Conservation (phyloP, 2,888 invertebrate genomes). For the Drosophila infuscata region DNA sequence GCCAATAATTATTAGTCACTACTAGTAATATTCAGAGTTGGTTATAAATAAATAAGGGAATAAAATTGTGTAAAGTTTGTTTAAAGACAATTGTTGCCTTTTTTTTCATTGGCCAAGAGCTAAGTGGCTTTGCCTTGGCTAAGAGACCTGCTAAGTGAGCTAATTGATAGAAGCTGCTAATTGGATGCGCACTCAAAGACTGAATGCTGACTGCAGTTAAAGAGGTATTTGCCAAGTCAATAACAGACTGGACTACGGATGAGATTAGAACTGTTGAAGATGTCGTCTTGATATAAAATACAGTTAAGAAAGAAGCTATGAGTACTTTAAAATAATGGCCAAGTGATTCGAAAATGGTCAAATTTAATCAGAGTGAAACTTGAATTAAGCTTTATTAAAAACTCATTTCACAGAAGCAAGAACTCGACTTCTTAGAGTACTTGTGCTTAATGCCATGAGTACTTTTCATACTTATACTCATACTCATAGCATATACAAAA, state of each 20-base stretch:
- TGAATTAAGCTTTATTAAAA: not conserved
- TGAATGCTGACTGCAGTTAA: not conserved
- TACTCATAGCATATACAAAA: not conserved
- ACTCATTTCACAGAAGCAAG: not conserved
- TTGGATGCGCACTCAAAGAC: not conserved
- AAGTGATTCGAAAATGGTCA: not conserved
- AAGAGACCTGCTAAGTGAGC: not conserved
- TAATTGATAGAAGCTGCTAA: not conserved
- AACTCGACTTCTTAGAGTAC: not conserved
- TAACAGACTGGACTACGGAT: not conserved
- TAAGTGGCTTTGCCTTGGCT: not conserved
- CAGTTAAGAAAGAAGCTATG: not conserved
- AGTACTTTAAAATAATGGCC: not conserved
- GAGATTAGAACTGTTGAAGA: not conserved
- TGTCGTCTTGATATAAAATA: not conserved
- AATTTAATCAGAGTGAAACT: not conserved
- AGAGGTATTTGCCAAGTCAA: not conserved
- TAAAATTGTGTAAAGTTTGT: not conserved
- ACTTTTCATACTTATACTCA: not conserved
- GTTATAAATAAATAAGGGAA: not conserved
- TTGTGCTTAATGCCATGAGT: not conserved
- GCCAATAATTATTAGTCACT: not conserved
- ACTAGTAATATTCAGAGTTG: not conserved
- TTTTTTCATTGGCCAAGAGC: not conserved
- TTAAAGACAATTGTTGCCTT: not conserved